These are phyloP conservation scores for Linepithema humile DNA, from an alignment of 1,140 invertebrate species.

Conservation along the genomic window DNA sequence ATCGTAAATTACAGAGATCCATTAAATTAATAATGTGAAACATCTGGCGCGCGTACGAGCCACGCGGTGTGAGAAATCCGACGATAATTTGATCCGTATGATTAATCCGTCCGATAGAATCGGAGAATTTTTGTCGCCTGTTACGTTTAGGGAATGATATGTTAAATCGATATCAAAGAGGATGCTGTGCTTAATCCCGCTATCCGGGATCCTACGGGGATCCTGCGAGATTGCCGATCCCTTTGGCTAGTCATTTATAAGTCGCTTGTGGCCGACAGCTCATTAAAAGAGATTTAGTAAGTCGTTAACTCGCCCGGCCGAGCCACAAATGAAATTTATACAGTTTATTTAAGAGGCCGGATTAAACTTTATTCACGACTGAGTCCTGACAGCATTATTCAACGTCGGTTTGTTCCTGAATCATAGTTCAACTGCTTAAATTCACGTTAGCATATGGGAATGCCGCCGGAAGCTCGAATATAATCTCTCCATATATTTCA, in stretches of 20 bases:
- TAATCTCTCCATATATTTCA: too few species aligned
- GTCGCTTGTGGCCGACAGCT: constrained; percentile 51
- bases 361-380: constrained; percentile 49
- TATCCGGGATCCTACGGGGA: not conserved
- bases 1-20: constrained; percentile 23
- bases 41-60: constrained; percentile 9
- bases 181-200: constrained; percentile 15
- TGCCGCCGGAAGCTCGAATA: not conserved
- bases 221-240: constrained; percentile 24
- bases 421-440: not conserved
- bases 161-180: not conserved
- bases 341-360: constrained; percentile 46
- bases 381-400: constrained; percentile 24
- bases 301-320: constrained; percentile 44
- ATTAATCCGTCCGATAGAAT: constrained; percentile 23
- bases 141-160: not conserved
- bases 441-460: not conserved
- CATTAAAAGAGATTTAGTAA: constrained; percentile 60
- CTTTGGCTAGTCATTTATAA: constrained; percentile 45
- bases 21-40: constrained; percentile 42
- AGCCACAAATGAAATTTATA: constrained; percentile 54
- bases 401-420: not conserved
- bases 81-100: not conserved
- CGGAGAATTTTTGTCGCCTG: constrained; percentile 8
- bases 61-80: not conserved